phyloP scores from a whole-genome alignment of 2,888 invertebrate genomes.

The Crematogaster levior region DNA sequence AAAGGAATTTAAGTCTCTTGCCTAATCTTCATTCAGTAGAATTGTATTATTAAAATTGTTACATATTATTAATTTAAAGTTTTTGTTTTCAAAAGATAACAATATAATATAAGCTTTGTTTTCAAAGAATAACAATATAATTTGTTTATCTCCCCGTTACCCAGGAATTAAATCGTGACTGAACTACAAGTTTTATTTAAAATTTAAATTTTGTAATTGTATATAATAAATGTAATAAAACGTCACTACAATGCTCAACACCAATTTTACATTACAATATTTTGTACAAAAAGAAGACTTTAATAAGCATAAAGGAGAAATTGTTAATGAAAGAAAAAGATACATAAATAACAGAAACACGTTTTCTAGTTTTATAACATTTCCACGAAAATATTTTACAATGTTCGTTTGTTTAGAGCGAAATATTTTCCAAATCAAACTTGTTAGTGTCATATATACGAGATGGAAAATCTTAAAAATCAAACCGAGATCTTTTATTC shows the following conservation, averaged over 20 bases:
- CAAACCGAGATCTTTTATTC: slow-evolving; percentile 73
- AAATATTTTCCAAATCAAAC: background rate
- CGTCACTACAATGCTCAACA: background rate
- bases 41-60: background rate
- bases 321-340: background rate
- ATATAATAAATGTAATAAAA: background rate
- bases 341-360: background rate
- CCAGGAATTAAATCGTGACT: background rate
- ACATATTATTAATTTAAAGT: background rate
- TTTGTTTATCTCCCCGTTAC: background rate
- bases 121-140: too few relatives aligned
- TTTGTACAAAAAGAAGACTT: background rate
- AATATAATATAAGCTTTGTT: too few relatives aligned
- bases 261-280: background rate
- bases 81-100: too few relatives aligned
- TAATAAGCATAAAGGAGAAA: background rate
- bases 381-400: background rate
- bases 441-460: background rate
- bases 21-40: background rate
- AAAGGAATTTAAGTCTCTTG: background rate
- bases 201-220: background rate
- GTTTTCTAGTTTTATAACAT: background rate
- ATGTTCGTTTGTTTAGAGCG: background rate
- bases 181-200: background rate
- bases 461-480: background rate